phyloP scores from a whole-genome alignment of 2,797 vertebrate genomes.

The Crax fasciolata region DNA sequence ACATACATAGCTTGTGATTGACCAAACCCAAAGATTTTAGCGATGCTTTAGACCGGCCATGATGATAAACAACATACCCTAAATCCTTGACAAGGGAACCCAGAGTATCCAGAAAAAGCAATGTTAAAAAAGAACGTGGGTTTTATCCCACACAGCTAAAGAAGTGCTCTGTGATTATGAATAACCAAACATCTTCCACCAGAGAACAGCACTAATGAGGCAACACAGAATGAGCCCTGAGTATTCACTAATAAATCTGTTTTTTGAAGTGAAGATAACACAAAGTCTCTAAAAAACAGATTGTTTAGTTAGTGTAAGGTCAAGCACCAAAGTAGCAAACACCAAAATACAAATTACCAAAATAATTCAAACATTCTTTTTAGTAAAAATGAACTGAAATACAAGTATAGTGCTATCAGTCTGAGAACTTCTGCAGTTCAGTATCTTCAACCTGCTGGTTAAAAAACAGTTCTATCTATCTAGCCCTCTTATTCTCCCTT shows the following conservation, averaged over 20 bases:
- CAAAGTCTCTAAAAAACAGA: background rate
- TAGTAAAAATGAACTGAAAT: background rate
- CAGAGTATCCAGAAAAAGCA: background rate
- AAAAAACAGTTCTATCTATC: background rate
- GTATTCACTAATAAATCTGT: background rate
- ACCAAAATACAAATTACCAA: background rate
- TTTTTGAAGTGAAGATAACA: background rate
- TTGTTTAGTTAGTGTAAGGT: background rate
- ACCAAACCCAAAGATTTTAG: background rate
- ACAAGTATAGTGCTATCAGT: background rate
- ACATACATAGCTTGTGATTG: background rate
- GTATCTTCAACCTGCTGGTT: background rate
- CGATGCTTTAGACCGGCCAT: background rate
- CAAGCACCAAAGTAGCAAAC: background rate
- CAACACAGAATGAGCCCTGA: background rate
- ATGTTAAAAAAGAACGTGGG: background rate
- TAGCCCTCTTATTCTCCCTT: background rate
- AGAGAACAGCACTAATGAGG: background rate
- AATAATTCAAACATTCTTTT: background rate
- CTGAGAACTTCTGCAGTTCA: background rate
- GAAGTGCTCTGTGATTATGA: background rate
- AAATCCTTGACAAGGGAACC: background rate
- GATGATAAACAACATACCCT: background rate
- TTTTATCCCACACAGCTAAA: background rate
- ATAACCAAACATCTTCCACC: background rate